Evolutionary conservation across 2,797 vertebrate species (phyloP), one percentile per base, ranked within the genome.

Genomic region (Peromyscus eremicus): DNA sequence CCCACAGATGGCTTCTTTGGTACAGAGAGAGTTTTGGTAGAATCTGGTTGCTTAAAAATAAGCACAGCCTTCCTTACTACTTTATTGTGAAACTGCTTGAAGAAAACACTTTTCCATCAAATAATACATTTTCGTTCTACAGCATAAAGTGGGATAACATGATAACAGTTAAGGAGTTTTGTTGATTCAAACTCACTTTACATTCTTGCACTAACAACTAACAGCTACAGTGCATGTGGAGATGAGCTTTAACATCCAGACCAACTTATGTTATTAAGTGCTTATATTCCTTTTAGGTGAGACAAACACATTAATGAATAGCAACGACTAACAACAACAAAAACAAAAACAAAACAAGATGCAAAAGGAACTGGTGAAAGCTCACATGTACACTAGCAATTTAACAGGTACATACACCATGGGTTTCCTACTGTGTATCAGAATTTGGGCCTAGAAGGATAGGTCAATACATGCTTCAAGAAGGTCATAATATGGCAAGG

Each of bases 181-280:
- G 34, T 66, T 91, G 37, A 92, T n/a, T 82, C 92, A 91, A 79
- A 25, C 16, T 94, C 29, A 62, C 55, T 88, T 94, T 92, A 88
- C 82, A 64, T 27, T 92, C 40, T 40, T 73, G 34, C 21, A 40
- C 5, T 21, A 2, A 32, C 89, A 88, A 46, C 29, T 60, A 34
- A 12, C 73, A 86, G 66, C n/a, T 77, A 21, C 9, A 55, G 27
- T 25, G 9, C 60, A 1, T 76, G 17, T 89, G 82, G 55, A 57
- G 70, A 55, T 94, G 43, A n/a, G 66, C 21, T 89, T 21, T 32
- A n/a, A 0, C 12, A n/a, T 57, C 10, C 40, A 70, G 46, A 49
- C 17, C 57, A 43, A 77, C 60, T 73, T 66, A 23, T 70, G 0
- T 57, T 75, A 73, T 79, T 70, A 68, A 90, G 46, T 12, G 10